Percentiles rank a stretch among this genome's conserved stretches.
Conservation (phyloP, 2,888 invertebrate genomes). For the Eucriotettix oculatus region DNA sequence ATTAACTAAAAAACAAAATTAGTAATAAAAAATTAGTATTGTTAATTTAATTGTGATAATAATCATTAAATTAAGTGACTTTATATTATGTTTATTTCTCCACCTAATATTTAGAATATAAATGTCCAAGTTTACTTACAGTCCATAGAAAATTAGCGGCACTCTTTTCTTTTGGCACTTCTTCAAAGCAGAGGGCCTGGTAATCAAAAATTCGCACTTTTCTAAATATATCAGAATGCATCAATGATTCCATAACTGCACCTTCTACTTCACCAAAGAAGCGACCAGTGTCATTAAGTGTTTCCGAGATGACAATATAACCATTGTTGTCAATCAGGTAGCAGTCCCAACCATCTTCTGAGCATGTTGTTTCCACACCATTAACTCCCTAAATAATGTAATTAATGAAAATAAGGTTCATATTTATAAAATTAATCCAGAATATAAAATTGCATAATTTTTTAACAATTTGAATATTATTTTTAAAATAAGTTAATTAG, state of each 20-base stretch:
- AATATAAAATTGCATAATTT: too few species aligned
- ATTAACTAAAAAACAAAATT: too few species aligned
- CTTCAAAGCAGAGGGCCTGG: constrained; percentile 66
- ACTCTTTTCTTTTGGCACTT: constrained; percentile 20
- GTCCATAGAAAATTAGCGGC: constrained; percentile 20
- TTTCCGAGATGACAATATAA: constrained; percentile 28
- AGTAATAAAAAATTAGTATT: too few species aligned
- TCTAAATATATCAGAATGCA: constrained; percentile 43
- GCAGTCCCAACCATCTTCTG: constrained; percentile 23
- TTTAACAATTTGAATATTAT: too few species aligned
- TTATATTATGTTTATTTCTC: too few species aligned
- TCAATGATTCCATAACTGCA: constrained; percentile 24
- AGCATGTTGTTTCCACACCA: constrained; percentile 15
- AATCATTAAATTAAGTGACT: too few species aligned
- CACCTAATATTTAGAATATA: too few species aligned
- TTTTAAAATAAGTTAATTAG: too few species aligned
- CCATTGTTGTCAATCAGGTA: constrained; percentile 34
- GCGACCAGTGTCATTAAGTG: constrained; percentile 23
- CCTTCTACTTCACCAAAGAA: constrained; percentile 32
- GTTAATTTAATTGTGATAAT: too few species aligned
- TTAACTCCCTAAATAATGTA: too few species aligned
- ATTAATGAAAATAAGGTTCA: too few species aligned
- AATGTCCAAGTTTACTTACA: background rate
- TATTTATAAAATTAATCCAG: too few species aligned
- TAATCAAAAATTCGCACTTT: constrained; percentile 68